A percentile compares a stretch with the other conserved stretches of the same genome.
Conservation (phyloP, 2,113 vertebrate species). For the Proteles cristata region DNA sequence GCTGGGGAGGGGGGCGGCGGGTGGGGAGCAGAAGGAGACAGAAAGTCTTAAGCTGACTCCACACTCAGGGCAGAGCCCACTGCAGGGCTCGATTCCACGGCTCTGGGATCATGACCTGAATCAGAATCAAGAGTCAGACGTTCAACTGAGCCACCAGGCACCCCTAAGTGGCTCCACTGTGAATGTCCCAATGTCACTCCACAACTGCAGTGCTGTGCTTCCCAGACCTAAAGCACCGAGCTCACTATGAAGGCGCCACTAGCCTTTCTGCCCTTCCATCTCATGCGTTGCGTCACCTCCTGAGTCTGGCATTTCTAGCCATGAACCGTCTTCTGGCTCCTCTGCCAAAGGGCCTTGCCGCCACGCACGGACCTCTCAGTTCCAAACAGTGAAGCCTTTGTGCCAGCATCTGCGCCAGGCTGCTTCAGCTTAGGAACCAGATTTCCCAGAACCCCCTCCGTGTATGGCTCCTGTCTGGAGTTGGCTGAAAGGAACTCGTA, state of each 20-base stretch:
- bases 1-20: too few relatives aligned
- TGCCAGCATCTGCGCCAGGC: background rate
- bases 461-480: background rate
- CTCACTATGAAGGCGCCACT: background rate
- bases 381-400: background rate
- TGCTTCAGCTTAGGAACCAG: background rate
- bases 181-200: conserved; percentile 1
- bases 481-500: too few relatives aligned
- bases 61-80: too few relatives aligned
- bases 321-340: background rate
- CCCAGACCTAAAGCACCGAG: background rate
- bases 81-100: too few relatives aligned
- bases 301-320: background rate
- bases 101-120: too few relatives aligned
- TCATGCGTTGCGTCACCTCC: background rate
- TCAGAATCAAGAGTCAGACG: too few relatives aligned
- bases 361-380: background rate
- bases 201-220: background rate
- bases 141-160: too few relatives aligned
- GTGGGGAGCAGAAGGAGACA: too few relatives aligned
- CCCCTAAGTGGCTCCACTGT: background rate
- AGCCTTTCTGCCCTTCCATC: background rate
- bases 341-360: background rate
- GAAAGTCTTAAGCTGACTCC: too few relatives aligned
- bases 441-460: background rate